A percentile compares a stretch with the other conserved stretches of the same genome.
Conservation (phyloP, 2,888 invertebrate species). For the Phengaris alcon region DNA sequence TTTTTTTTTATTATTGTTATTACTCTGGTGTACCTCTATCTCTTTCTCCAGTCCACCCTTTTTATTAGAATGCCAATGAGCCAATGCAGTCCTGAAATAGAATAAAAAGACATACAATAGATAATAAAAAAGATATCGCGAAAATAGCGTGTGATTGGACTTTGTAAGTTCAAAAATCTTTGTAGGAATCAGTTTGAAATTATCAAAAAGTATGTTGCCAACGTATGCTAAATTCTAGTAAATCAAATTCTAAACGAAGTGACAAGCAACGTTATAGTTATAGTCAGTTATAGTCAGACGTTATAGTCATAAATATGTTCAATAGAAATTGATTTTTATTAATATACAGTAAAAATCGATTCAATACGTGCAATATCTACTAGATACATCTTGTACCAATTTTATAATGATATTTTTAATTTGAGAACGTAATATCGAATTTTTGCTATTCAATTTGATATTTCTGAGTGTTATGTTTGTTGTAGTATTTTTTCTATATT, state of each 20-base stretch:
- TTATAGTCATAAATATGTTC: background rate
- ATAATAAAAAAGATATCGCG: background rate
- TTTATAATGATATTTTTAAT: no score
- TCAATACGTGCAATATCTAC: background rate
- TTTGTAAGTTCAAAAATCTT: slow-evolving; percentile 8
- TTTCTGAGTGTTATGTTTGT: no score
- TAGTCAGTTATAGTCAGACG: no score
- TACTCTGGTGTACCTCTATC: no score
- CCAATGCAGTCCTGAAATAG: background rate
- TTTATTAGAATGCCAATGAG: no score
- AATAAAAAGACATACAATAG: background rate
- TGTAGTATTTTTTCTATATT: no score
- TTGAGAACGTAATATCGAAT: no score
- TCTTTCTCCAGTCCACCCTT: no score
- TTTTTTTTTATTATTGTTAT: no score
- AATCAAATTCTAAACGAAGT: background rate
- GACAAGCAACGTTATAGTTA: background rate
- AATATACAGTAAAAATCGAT: background rate
- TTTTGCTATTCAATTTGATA: no score
- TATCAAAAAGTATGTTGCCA: background rate
- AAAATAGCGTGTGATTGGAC: background rate
- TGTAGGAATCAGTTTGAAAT: slow-evolving; percentile 7
- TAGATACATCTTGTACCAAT: no score
- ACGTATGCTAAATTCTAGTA: background rate
- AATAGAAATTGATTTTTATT: background rate